Conservation (phyloP, 1,140 invertebrate species). For the Saccostrea cuccullata region DNA sequence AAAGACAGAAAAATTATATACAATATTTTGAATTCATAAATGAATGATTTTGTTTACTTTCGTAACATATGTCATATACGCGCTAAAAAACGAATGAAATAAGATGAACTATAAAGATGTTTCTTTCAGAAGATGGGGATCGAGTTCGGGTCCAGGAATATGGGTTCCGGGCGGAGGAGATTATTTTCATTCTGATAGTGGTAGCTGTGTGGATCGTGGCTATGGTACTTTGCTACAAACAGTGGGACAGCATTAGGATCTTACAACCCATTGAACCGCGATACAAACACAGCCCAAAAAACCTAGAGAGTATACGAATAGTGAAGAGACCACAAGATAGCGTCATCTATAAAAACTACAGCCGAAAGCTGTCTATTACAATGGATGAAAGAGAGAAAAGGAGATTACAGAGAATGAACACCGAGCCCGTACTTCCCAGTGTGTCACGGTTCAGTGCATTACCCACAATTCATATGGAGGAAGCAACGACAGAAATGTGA, state of each 20-base stretch:
- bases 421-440: slow-evolving; percentile 64
- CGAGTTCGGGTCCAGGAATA: not conserved
- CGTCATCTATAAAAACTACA: slow-evolving; percentile 76
- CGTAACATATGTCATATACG: too few relatives aligned
- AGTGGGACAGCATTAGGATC: slow-evolving; percentile 74
- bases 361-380: slow-evolving; percentile 70
- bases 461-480: slow-evolving; percentile 65
- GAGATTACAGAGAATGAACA: slow-evolving; percentile 70
- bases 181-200: slow-evolving; percentile 68
- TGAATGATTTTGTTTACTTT: too few relatives aligned
- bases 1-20: too few relatives aligned
- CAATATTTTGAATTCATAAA: too few relatives aligned
- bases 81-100: too few relatives aligned
- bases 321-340: slow-evolving; percentile 74
- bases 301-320: slow-evolving; percentile 72
- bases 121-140: slow-evolving; percentile 12
- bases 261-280: slow-evolving; percentile 70
- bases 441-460: slow-evolving; percentile 47
- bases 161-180: slow-evolving; percentile 64
- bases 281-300: slow-evolving; percentile 74
- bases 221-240: slow-evolving; percentile 69
- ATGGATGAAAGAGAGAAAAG: slow-evolving; percentile 73
- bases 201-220: slow-evolving; percentile 70
- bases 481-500: slow-evolving; percentile 68
- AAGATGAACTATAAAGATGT: too few relatives aligned